phyloP scores from a whole-genome alignment of 2,888 invertebrate genomes.

The Campoplex capitator region DNA sequence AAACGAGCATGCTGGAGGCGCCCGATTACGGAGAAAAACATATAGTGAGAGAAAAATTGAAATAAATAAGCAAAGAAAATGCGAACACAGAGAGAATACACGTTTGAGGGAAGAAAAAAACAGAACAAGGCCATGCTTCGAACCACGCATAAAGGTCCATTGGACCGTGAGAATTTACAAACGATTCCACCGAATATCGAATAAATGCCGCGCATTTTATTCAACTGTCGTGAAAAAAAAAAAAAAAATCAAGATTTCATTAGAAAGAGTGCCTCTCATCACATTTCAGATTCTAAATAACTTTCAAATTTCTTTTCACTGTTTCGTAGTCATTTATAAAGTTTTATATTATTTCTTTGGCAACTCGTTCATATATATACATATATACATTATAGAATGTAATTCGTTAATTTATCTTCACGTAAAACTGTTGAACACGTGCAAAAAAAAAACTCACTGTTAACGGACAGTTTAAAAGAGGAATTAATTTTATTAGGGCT shows the following conservation, averaged over 20 bases:
- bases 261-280: not conserved
- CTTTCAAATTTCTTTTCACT: no score
- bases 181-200: not conserved
- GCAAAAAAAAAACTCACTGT: conserved; percentile 20
- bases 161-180: conserved; percentile 4
- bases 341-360: not conserved
- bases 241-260: not conserved
- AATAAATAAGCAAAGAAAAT: conserved; percentile 11
- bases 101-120: not conserved
- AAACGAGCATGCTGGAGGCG: conserved; percentile 36
- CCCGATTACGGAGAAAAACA: not conserved
- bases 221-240: not conserved
- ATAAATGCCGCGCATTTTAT: not conserved
- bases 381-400: not conserved
- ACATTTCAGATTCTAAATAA: no score
- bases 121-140: conserved; percentile 25
- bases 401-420: not conserved
- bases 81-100: not conserved
- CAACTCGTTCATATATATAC: no score
- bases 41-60: not conserved
- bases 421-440: not conserved
- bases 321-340: no score
- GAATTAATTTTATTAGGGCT: conserved; percentile 36
- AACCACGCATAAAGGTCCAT: conserved; percentile 8
- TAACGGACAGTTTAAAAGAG: conserved; percentile 1